Conservation (phyloP, 2,888 invertebrate genomes). For the Terebella lapidaria region DNA sequence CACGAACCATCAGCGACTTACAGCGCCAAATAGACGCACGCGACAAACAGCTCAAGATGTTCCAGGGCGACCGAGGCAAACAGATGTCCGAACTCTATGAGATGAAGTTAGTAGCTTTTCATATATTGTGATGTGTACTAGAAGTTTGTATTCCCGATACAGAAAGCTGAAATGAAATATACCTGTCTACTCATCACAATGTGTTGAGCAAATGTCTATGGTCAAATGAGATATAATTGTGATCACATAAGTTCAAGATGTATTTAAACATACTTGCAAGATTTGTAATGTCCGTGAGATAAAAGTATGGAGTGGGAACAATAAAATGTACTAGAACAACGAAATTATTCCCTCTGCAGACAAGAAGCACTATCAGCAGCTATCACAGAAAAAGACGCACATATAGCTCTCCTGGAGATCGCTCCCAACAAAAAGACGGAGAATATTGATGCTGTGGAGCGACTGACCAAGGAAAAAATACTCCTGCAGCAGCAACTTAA, state of each 20-base stretch:
- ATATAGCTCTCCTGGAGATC: constrained; percentile 73
- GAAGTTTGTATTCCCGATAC: no score
- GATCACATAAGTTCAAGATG: no score
- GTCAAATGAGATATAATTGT: no score
- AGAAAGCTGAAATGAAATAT: no score
- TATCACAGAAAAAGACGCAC: constrained; percentile 82
- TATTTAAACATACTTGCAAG: no score
- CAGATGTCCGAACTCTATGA: constrained; percentile 72
- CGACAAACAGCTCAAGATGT: constrained; percentile 79
- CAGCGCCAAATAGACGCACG: constrained; percentile 63
- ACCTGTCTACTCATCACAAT: no score
- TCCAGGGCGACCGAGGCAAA: constrained; percentile 77
- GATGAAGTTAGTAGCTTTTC: constrained; percentile 66
- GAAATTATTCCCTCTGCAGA: no score
- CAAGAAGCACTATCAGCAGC: constrained; percentile 78
- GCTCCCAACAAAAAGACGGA: constrained; percentile 47
- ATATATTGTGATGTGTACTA: no score
- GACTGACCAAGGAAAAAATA: constrained; percentile 66
- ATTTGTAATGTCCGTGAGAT: no score
- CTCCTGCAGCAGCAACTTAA: constrained; percentile 57
- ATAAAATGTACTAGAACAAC: no score
- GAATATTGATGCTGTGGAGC: constrained; percentile 59
- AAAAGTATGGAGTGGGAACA: no score
- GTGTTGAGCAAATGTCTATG: no score
- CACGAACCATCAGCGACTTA: constrained; percentile 58